These are phyloP conservation scores for Pristis pectinata DNA, from an alignment of 2,797 vertebrate genomes.

Conservation along the genomic window DNA sequence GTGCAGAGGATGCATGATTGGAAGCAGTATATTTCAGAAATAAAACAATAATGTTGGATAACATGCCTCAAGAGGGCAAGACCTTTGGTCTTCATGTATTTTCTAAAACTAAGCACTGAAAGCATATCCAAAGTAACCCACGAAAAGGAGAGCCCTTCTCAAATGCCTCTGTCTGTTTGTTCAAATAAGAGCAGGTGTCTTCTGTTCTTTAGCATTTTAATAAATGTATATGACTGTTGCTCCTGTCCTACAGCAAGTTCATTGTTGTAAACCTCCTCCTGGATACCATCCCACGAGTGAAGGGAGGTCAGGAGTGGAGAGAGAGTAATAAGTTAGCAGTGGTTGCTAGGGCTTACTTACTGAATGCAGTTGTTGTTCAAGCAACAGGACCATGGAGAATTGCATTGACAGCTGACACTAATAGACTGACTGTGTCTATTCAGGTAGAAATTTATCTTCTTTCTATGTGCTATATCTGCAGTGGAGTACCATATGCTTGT, in stretches of 20 bases:
- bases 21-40: neutral
- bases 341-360: neutral
- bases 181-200: neutral
- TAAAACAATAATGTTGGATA: neutral
- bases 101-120: neutral
- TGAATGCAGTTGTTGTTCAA: neutral
- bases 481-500: too few species aligned
- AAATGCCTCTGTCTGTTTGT: neutral
- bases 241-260: neutral
- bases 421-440: neutral
- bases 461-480: too few species aligned
- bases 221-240: neutral
- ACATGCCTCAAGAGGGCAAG: neutral
- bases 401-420: neutral
- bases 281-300: neutral
- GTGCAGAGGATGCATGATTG: neutral
- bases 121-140: neutral
- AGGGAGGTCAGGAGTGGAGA: neutral
- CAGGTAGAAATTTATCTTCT: too few species aligned
- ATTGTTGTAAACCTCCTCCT: neutral
- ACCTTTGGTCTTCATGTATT: neutral
- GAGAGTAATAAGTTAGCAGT: neutral
- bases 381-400: neutral
- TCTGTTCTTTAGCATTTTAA: neutral
- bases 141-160: too few species aligned